Base-by-base conservation (phyloP, 1,140 invertebrate genomes). In the Acromyrmex heyeri region DNA sequence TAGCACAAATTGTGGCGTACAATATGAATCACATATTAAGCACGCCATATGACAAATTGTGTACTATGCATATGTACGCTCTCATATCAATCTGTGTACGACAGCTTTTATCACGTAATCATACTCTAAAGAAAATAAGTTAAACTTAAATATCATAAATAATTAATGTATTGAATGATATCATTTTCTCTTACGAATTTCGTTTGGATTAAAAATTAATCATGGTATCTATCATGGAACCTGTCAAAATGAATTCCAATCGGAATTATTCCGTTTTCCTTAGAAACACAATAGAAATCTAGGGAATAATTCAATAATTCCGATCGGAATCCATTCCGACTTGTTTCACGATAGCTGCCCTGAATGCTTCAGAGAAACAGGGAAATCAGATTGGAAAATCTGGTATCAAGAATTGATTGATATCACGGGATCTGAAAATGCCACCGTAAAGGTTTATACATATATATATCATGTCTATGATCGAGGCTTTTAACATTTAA, bases 401-500 rank as follows among this genome's bases (percentile, higher is more conserved):
- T 34, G 24, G 14, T 62, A 83, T 75, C 30, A 75, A 50, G 21
- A 8, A 48, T 24, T 61, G 67, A 83, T 83, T 38, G 67, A 83
- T 83, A 38, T 14, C 3, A 18, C 10, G 34, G 21, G 16, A 70
- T 81, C 30, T 24, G 24, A 24, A 24, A n/a, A n/a, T 79, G 62
- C 57, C 1, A 48, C 27, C 34, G 18, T 6, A 34, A 61, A 34
- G 1, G 16, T 7, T 70, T 81, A 72, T 57, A 44, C 21, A 70
- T 34, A 34, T 16, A n/a, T 44, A 34, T 48, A 30, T 18, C 69
- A 38, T 8, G 34, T 38, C 7, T 38, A 38, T 38, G 0, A 81
- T 78, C n/a, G 24, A 1, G n/a, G 50, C 8, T 83, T 79, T 44
- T 69, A 16, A 34, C n/a, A 55, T 55, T 38, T 48, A 73, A 73